Conservation (phyloP, 2,797 vertebrate genomes). For the Thunnus albacares region DNA sequence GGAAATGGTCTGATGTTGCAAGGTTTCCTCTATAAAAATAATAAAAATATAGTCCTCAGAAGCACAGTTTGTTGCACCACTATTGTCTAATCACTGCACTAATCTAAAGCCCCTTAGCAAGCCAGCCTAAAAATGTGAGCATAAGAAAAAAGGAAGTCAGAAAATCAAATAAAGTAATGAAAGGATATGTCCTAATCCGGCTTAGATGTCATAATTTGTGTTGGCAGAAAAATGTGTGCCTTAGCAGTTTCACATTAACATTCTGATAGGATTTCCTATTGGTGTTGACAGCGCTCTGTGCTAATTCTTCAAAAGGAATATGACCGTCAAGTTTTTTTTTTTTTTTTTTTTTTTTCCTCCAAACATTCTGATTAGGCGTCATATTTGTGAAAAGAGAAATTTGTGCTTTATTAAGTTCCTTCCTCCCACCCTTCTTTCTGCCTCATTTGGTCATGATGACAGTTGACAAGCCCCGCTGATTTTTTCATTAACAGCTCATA, state of each 20-base stretch:
- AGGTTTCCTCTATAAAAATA: constrained; percentile 12
- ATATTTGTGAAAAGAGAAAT: constrained; percentile 60
- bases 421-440: constrained; percentile 54
- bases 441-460: constrained; percentile 76
- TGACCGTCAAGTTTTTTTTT: constrained; percentile 14
- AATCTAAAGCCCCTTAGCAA: constrained; percentile 40
- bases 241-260: constrained; percentile 55
- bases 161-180: constrained; percentile 64
- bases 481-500: constrained; percentile 78
- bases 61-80: constrained; percentile 1
- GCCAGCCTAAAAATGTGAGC: constrained; percentile 49
- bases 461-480: constrained; percentile 74
- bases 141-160: constrained; percentile 40
- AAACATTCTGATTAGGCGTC: constrained; percentile 66
- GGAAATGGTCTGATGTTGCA: constrained; percentile 22
- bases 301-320: constrained; percentile 47
- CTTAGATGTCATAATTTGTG: constrained; percentile 68
- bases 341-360: constrained; percentile 1
- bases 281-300: constrained; percentile 48
- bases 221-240: constrained; percentile 57
- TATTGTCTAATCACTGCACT: constrained; percentile 22
- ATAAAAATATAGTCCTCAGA: constrained; percentile 11
- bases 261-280: constrained; percentile 66
- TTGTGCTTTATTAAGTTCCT: constrained; percentile 63
- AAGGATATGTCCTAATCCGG: constrained; percentile 63